These are phyloP conservation scores for Eurytoma californica DNA, from an alignment of 2,888 invertebrate species.

Conservation along the genomic window DNA sequence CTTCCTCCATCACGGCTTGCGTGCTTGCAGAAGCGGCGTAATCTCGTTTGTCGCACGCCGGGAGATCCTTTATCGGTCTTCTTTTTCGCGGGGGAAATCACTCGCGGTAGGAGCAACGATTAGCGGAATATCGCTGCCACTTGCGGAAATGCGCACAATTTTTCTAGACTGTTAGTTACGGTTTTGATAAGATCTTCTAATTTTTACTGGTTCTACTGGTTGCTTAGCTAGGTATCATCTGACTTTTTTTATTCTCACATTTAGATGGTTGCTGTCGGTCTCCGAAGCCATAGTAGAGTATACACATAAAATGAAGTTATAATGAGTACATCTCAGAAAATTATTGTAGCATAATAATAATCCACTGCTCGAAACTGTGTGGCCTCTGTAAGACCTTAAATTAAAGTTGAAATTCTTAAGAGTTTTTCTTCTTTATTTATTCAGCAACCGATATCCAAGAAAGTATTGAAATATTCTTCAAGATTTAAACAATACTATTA, in stretches of 20 bases:
- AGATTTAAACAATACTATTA: too few species aligned
- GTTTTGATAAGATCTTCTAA: conserved; percentile 31
- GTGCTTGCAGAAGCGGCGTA: background rate
- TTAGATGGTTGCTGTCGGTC: too few species aligned
- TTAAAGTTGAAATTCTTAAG: too few species aligned
- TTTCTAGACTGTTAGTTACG: background rate
- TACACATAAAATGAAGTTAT: too few species aligned
- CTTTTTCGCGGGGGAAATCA: background rate
- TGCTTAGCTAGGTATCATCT: background rate
- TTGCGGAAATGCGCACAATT: conserved; percentile 12
- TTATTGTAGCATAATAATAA: too few species aligned
- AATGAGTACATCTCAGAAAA: too few species aligned
- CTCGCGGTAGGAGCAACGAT: conserved; percentile 30
- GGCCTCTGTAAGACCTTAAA: too few species aligned
- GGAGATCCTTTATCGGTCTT: background rate
- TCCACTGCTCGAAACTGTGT: too few species aligned
- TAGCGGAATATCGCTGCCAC: background rate
- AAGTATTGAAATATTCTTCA: too few species aligned
- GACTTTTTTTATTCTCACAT: background rate
- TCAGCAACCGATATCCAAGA: too few species aligned
- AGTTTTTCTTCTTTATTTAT: too few species aligned
- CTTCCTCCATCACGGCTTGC: conserved; percentile 18
- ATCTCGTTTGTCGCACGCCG: conserved; percentile 47
- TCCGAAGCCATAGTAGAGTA: too few species aligned
- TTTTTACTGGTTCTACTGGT: background rate